A percentile compares a stretch with the other conserved stretches of the same genome.
Evolutionary conservation across 2,113 vertebrate genomes (phyloP).

Genomic region (Campylorhamphus procurvoides): DNA sequence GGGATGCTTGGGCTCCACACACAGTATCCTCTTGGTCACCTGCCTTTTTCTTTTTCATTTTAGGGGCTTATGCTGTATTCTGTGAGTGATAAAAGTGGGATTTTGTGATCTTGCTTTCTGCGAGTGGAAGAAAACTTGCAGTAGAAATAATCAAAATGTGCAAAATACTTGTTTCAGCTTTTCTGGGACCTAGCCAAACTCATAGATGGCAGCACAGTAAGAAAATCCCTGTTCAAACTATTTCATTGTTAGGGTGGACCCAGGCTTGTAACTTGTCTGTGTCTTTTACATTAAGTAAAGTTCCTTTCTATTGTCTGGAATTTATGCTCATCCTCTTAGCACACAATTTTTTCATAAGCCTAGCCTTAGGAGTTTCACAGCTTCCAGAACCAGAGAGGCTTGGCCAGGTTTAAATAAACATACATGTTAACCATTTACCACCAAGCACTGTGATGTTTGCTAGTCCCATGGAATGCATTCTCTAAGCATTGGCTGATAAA

Average conservation of each 20-base stretch:
- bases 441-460: neutral
- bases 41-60: constrained; percentile 27
- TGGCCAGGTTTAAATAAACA: constrained; percentile 15
- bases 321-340: constrained; percentile 27
- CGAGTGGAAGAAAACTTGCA: neutral
- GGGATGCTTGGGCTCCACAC: neutral
- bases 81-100: neutral
- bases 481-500: constrained; percentile 20
- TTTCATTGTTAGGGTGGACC: neutral
- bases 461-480: neutral
- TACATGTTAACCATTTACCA: neutral
- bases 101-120: neutral
- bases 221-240: constrained; percentile 5
- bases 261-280: neutral
- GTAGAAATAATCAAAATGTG: neutral
- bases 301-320: neutral
- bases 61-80: neutral
- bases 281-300: neutral
- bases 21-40: neutral
- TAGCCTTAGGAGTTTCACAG: neutral
- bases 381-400: neutral
- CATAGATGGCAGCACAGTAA: neutral
- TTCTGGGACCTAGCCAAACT: neutral
- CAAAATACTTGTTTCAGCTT: neutral
- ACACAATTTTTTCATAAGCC: neutral